Evolutionary conservation across 2,797 vertebrate genomes (phyloP), one percentile per base, ranked within the genome.

Genomic region (Sciurus carolinensis): DNA sequence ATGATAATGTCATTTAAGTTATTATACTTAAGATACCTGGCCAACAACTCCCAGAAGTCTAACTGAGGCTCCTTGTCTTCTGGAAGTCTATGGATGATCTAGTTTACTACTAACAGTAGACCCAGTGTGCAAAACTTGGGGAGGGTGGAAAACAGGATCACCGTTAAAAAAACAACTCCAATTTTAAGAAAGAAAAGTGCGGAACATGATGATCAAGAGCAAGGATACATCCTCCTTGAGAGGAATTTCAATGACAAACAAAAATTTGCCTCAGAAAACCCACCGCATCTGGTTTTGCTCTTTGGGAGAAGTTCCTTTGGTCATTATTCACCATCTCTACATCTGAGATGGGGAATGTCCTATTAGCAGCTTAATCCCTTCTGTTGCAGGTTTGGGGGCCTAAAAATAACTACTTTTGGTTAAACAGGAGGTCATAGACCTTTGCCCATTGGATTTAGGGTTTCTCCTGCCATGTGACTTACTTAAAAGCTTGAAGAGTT

Each of bases 71-170:
- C 30, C 67, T 50, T 62, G 10, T 30, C 50, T 13, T 77, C 64
- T 67, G 24, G 14, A 84, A 79, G 47, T 88, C 72, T 79, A 33
- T 75, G 22, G 66, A 77, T 28, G 77, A 33, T 57, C 80, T 87
- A 83, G 90, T 90, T 94, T 75, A 66, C 44, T 30, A 82, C 30
- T 33, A 39, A n/a, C 39, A 84, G 33, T 81, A 77, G 66, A 90
- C 24, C 36, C 44, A 36, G 42, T 50, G 73, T 80, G 71, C 67
- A 72, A 64, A 93, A n/a, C 82, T 36, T 59, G 28, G 9, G 39
- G 6, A 1, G 22, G 52, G 20, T 75, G 24, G 69, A 57, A 84
- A 92, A 80, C 20, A 92, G 13, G 76, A 94, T 39, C 75, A 86
- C 39, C 54, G 44, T 39, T 83, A 72, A 47, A 82, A 66, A 94